A percentile compares a stretch with the other conserved stretches of the same genome.
Evolutionary conservation across 2,113 vertebrate species (phyloP).

Genomic region (Callocephalon fimbriatum): DNA sequence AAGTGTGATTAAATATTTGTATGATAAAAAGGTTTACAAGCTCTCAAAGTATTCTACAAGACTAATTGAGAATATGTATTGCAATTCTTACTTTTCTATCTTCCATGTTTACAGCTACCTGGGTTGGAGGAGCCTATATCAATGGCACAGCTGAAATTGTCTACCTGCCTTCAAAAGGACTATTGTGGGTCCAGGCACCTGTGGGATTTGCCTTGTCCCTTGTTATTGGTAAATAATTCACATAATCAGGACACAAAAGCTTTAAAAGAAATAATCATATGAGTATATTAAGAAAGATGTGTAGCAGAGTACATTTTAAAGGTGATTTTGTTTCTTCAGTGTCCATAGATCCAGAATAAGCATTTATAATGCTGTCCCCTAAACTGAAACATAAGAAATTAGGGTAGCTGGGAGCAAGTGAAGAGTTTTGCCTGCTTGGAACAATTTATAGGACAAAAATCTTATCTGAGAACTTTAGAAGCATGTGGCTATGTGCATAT

Average conservation of each 20-base stretch:
- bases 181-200: constrained; percentile 85
- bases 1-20: neutral
- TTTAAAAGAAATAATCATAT: neutral
- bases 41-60: neutral
- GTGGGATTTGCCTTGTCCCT: constrained; percentile 83
- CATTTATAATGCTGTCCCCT: neutral
- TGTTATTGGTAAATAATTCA: constrained; percentile 78
- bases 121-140: constrained; percentile 88
- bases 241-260: neutral
- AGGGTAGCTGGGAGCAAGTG: neutral
- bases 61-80: neutral
- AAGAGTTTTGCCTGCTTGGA: neutral
- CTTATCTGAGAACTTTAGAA: neutral
- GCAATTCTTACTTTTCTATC: neutral
- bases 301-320: neutral
- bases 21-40: neutral
- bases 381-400: neutral
- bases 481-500: neutral
- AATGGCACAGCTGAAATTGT: constrained; percentile 84
- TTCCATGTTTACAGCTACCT: constrained; percentile 77
- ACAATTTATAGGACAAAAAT: neutral
- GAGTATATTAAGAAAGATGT: neutral
- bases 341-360: neutral
- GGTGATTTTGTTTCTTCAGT: neutral
- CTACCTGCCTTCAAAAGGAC: constrained; percentile 83